Percentiles rank a stretch among this genome's conserved stretches.
Conservation (phyloP, 2,888 invertebrate species). For the Dendrolimus houi region DNA sequence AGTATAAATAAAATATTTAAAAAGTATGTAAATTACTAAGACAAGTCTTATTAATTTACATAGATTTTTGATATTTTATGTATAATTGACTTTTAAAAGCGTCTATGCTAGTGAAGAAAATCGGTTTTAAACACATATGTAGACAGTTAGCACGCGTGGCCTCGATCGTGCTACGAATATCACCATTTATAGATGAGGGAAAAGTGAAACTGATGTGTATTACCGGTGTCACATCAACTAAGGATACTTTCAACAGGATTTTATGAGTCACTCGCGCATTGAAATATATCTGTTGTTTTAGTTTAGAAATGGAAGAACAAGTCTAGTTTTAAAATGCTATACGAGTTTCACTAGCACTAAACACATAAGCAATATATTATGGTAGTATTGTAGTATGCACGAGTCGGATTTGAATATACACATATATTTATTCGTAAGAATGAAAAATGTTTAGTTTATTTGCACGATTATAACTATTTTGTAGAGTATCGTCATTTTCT, state of each 20-base stretch:
- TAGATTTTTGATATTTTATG: not conserved
- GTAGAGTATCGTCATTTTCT: no score
- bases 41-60: not conserved
- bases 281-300: not conserved
- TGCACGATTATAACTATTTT: no score
- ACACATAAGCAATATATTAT: no score
- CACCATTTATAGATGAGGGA: constrained; percentile 56
- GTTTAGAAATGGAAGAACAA: not conserved
- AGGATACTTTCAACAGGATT: constrained; percentile 68
- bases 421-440: no score
- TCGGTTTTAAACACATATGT: constrained; percentile 32
- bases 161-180: constrained; percentile 68
- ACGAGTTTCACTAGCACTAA: no score
- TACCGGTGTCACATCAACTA: constrained; percentile 44
- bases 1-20: no score
- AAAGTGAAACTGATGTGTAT: constrained; percentile 70
- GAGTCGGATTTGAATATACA: no score
- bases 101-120: constrained; percentile 18
- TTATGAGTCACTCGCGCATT: constrained; percentile 11
- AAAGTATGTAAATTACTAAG: no score
- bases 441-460: no score
- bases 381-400: no score
- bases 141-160: constrained; percentile 58
- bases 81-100: not conserved
- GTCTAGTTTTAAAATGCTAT: no score